Evolutionary conservation across 2,797 vertebrate genomes (phyloP), one percentile per base, ranked within the genome.

Genomic region (Chelmon rostratus): DNA sequence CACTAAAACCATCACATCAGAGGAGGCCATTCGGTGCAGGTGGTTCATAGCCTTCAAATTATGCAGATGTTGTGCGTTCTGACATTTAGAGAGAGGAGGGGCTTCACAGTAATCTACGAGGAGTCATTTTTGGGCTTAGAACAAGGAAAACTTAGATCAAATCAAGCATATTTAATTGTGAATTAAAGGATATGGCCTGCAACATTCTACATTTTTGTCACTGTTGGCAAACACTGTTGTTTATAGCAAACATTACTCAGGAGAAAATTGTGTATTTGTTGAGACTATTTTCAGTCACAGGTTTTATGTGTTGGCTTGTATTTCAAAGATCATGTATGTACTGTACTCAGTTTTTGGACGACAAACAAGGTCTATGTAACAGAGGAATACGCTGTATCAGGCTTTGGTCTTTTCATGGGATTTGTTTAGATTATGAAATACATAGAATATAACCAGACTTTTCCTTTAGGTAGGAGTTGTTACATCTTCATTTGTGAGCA

Each of bases 21-120:
- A 82, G 73, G 74, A 73, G 72, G 53, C 42, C 62, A 81, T 90
- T 72, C 76, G 77, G 68, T 67, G 76, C 73, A 52, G 33, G 44
- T 53, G 64, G 6, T 58, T 80, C 3, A 21, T 2, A 47, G 54
- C 2, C 18, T 31, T 68, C 12, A 35, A 10, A 50, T 42, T 23
- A 44, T 3, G 33, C 13, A n/a, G 19, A 13, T 19, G 37, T 16
- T 18, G 12, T 31, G 6, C n/a, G 12, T 31, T 44, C 31, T 47
- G 16, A 50, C 1, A 50, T 65, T 40, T 35, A 31, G 10, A 19
- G 49, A 49, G n/a, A 46, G 16, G 6, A 40, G 10, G n/a, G 42
- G 28, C 49, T n/a, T 42, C 4, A 37, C 25, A 46, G 11, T 28
- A 19, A 53, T 5, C 5, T 47, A 38, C 2, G 42, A 33, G 10